These are phyloP conservation scores for Calyptommatus sinebrachiatus DNA, from an alignment of 2,113 vertebrate genomes.

Conservation along the genomic window DNA sequence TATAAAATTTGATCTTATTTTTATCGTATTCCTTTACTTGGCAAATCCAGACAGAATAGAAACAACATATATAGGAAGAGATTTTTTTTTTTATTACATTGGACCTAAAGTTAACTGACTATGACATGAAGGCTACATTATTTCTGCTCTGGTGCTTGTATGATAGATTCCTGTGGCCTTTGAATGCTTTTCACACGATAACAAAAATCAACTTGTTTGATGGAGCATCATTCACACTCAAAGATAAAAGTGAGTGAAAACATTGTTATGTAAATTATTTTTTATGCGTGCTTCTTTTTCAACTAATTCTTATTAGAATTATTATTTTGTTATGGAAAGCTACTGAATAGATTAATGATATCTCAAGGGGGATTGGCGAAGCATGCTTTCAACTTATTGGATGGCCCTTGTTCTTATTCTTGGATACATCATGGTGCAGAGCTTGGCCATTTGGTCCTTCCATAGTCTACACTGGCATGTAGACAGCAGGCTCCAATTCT, in stretches of 20 bases:
- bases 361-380: background rate
- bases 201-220: constrained; percentile 19
- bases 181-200: constrained; percentile 32
- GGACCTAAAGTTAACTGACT: background rate
- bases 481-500: too few relatives aligned
- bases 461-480: too few relatives aligned
- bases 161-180: constrained; percentile 25
- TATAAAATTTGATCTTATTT: too few relatives aligned
- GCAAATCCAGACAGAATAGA: too few relatives aligned
- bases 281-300: background rate
- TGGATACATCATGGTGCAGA: too few relatives aligned
- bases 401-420: too few relatives aligned
- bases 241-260: constrained; percentile 8
- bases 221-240: background rate
- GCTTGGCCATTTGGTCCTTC: too few relatives aligned
- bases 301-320: background rate
- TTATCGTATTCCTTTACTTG: too few relatives aligned
- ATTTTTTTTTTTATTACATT: constrained; percentile 1
- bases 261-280: background rate
- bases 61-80: too few relatives aligned
- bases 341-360: background rate
- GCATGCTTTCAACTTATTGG: too few relatives aligned
- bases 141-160: constrained; percentile 27
- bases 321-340: background rate
- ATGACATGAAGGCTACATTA: background rate